A percentile compares a stretch with the other conserved stretches of the same genome.
Conservation (phyloP, 2,888 invertebrate species). For the Tenodera sinensis region DNA sequence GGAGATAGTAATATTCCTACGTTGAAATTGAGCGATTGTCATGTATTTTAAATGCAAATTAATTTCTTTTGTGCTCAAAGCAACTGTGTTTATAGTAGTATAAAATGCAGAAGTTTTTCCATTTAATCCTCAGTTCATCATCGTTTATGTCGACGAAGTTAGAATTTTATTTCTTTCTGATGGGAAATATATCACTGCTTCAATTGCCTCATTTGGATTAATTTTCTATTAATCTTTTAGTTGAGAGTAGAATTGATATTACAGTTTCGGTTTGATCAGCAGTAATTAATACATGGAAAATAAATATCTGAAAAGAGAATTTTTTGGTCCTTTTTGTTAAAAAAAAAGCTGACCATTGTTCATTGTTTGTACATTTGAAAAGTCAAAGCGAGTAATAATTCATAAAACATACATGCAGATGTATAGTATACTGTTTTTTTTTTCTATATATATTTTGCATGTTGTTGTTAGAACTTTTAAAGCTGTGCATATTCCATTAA, state of each 20-base stretch:
- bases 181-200: background rate
- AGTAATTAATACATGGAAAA: background rate
- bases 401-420: background rate
- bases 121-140: too few relatives aligned
- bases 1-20: too few relatives aligned
- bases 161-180: too few relatives aligned
- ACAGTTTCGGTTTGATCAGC: background rate
- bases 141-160: too few relatives aligned
- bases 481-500: background rate
- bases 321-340: background rate
- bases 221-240: background rate
- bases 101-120: too few relatives aligned
- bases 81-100: too few relatives aligned
- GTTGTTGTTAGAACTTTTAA: background rate
- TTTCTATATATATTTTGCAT: background rate
- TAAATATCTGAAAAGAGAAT: background rate
- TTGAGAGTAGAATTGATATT: background rate
- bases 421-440: background rate
- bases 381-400: background rate
- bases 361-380: background rate
- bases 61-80: too few relatives aligned
- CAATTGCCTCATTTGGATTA: background rate
- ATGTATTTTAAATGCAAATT: too few relatives aligned
- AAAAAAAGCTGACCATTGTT: background rate
- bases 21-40: too few relatives aligned